Base-by-base conservation (phyloP, 2,113 vertebrate genomes). In the Isichthys henryi region DNA sequence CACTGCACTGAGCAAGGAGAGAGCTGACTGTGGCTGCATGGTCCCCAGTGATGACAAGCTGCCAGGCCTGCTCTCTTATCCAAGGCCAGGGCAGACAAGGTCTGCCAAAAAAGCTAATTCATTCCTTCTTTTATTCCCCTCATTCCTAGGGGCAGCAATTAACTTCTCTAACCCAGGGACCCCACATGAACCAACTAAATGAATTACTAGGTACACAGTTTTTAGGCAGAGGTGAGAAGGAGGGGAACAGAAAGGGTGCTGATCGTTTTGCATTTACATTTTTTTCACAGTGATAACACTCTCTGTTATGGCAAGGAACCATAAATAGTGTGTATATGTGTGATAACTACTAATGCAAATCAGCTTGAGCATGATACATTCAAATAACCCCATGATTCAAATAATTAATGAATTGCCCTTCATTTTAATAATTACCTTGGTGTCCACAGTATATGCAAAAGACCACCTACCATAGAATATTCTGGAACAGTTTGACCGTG, bases 51-150 rank as follows among this genome's bases (percentile, higher is more conserved):
- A 89, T 80, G 27, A 52, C 85, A 35, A 8, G 23, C 19, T 62
- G 86, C 86, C 86, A 46, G 88, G 5, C 66, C 46, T 13, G 46
- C 27, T 50, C 49, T 82, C 46, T 89, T 10, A 23, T 80, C 66
- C 45, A 80, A 45, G 27, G 27, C 46, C 27, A 89, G 66, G 27
- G 46, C n/a, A 82, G 48, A 35, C 48, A 52, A 21, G 31, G 17
- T 27, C 88, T 50, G 48, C 88, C 88, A 89, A 50, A 35, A 89
- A 82, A 48, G 17, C 70, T 52, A 49, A 80, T 89, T 52, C 48
- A 77, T 89, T 89, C 66, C 66, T 6, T 52, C 46, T 53, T 49
- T 50, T 50, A 88, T 49, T 77, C 58, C 43, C 46, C 84, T 35
- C 58, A 49, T 58, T 31, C 48, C 48, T 39, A 45, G 58, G 43